Conservation (phyloP, 1,140 invertebrate species). For the Caenorhabditis latens region DNA sequence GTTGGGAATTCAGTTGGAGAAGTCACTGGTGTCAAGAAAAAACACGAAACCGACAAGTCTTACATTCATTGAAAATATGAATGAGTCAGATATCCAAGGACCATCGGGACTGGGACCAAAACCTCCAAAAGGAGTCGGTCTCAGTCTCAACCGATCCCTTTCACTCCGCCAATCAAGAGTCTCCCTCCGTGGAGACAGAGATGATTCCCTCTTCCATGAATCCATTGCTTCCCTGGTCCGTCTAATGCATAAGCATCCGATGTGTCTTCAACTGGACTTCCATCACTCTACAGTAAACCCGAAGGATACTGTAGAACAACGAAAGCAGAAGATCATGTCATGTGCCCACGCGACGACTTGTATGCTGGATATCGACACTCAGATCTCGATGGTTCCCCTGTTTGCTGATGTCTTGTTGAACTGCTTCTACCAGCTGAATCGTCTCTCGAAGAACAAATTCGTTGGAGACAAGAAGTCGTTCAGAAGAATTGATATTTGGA, state of each 20-base stretch:
- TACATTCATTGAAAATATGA: slow-evolving; percentile 37
- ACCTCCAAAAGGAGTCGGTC: not conserved
- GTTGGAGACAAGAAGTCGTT: slow-evolving; percentile 53
- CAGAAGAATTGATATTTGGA: slow-evolving; percentile 66
- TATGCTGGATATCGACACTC: slow-evolving; percentile 35
- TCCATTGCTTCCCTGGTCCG: slow-evolving; percentile 31
- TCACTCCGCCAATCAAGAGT: slow-evolving; percentile 36
- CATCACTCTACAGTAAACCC: slow-evolving; percentile 43
- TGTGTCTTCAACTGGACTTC: slow-evolving; percentile 22
- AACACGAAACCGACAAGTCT: slow-evolving; percentile 36
- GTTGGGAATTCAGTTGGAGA: slow-evolving; percentile 47
- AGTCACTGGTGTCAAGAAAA: slow-evolving; percentile 34
- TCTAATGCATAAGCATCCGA: slow-evolving; percentile 30
- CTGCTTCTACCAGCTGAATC: slow-evolving; percentile 66
- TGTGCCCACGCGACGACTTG: not conserved
- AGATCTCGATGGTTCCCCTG: slow-evolving; percentile 54
- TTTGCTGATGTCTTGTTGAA: slow-evolving; percentile 66
- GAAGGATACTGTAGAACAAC: slow-evolving; percentile 22
- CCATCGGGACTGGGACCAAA: not conserved
- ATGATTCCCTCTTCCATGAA: slow-evolving; percentile 53
- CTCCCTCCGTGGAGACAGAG: slow-evolving; percentile 31
- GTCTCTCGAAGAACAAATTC: slow-evolving; percentile 54
- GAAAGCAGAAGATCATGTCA: slow-evolving; percentile 52
- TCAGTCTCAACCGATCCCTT: not conserved
- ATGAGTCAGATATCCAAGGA: not conserved